A percentile compares a stretch with the other conserved stretches of the same genome.
phyloP scores from a whole-genome alignment of 2,797 vertebrate species.

The Echiichthys vipera region DNA sequence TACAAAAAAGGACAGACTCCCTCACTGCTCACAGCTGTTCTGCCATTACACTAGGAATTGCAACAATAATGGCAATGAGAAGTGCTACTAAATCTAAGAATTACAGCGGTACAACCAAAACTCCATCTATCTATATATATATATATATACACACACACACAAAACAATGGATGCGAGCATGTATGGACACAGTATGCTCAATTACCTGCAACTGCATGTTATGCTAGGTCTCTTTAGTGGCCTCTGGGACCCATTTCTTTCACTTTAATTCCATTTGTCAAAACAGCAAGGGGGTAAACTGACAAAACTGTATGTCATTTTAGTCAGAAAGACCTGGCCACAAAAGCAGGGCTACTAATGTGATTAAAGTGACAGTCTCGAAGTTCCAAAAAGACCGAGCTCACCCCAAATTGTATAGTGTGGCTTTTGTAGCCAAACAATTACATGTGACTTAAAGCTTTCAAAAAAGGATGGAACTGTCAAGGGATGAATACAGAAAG shows the following conservation, averaged over 20 bases:
- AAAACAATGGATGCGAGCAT: constrained; percentile 14
- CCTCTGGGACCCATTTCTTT: not conserved
- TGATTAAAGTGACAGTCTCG: constrained; percentile 4
- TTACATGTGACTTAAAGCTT: constrained; percentile 10
- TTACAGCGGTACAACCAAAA: constrained; percentile 7
- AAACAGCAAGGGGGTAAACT: not conserved
- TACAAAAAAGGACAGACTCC: constrained; percentile 35
- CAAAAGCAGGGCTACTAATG: not conserved
- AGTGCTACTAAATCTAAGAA: too few species aligned
- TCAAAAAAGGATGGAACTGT: not conserved
- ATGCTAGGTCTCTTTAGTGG: not conserved
- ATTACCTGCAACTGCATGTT: not conserved
- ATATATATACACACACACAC: too few species aligned
- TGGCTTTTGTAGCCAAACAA: constrained; percentile 13
- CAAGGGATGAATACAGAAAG: not conserved
- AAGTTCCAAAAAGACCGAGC: not conserved
- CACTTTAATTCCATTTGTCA: not conserved
- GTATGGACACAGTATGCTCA: not conserved
- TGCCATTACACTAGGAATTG: constrained; percentile 32
- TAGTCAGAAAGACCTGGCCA: not conserved
- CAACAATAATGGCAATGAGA: too few species aligned
- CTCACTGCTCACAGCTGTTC: constrained; percentile 41
- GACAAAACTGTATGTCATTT: not conserved
- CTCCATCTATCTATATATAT: too few species aligned
- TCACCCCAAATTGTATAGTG: constrained; percentile 20